Conservation (phyloP, 1,140 invertebrate species). For the Hydropsyche tenuis region DNA sequence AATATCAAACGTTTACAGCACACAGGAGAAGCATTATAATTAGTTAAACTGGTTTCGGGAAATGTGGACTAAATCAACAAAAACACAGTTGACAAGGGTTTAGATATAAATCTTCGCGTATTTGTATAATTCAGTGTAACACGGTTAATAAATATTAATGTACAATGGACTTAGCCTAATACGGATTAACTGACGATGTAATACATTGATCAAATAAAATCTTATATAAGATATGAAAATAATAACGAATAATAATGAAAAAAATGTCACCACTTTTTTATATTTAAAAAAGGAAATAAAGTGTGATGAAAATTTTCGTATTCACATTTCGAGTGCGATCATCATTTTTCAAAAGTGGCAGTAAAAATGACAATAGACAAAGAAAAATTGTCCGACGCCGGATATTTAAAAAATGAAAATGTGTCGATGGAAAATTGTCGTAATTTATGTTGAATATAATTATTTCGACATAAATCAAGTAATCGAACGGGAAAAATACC, state of each 20-base stretch:
- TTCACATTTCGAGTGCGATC: background rate
- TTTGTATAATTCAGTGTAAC: constrained; percentile 28
- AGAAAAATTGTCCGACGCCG: background rate
- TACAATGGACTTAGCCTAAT: constrained; percentile 17
- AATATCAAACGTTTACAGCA: too few relatives aligned
- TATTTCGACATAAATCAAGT: background rate
- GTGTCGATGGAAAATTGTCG: background rate
- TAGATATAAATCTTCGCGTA: constrained; percentile 25
- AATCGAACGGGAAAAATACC: background rate
- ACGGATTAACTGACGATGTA: constrained; percentile 14
- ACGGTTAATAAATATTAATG: constrained; percentile 28
- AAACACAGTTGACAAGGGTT: constrained; percentile 23
- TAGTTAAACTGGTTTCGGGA: constrained; percentile 6
- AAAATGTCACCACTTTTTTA: too few relatives aligned
- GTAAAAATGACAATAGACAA: constrained; percentile 10
- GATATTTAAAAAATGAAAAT: constrained; percentile 5
- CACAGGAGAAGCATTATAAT: constrained; percentile 2
- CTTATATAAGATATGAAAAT: too few relatives aligned
- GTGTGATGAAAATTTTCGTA: background rate
- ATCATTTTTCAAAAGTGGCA: constrained; percentile 2
- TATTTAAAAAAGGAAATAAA: too few relatives aligned
- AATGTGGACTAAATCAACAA: constrained; percentile 27
- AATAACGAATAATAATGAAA: too few relatives aligned
- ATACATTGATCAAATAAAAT: too few relatives aligned
- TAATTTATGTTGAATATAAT: constrained; percentile 4